Evolutionary conservation across 2,113 vertebrate genomes (phyloP).

Genomic region (Probosciger aterrimus): DNA sequence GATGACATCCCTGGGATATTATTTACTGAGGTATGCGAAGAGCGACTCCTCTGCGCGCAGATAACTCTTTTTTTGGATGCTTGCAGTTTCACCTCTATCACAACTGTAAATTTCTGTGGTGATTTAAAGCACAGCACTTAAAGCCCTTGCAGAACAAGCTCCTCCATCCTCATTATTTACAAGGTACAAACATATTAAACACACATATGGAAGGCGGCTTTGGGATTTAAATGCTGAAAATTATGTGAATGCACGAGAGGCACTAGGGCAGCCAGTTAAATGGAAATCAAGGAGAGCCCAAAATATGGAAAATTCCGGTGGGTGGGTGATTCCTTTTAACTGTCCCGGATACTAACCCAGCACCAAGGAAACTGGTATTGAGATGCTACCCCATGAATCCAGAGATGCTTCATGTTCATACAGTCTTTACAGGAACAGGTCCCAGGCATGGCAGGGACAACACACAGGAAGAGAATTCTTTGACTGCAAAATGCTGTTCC

Average conservation of each 20-base stretch:
- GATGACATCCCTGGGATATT: neutral
- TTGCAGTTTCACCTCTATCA: neutral
- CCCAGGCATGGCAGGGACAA: accelerated
- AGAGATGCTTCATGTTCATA: neutral
- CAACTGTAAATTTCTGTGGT: neutral
- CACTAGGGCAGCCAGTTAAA: neutral
- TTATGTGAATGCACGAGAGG: accelerated
- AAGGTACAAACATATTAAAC: neutral
- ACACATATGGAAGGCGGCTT: neutral
- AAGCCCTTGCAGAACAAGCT: neutral
- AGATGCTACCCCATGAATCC: neutral
- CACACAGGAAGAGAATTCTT: neutral
- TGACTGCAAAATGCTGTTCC: neutral
- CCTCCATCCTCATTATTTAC: neutral
- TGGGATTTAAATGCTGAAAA: neutral
- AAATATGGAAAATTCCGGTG: neutral
- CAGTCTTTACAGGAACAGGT: neutral
- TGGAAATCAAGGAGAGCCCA: neutral
- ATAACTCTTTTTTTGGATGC: neutral
- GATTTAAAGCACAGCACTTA: neutral
- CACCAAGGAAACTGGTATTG: neutral
- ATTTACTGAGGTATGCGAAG: neutral
- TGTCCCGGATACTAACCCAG: neutral
- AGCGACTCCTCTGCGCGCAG: neutral
- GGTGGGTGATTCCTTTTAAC: neutral